Conservation (phyloP, 2,113 vertebrate genomes). For the Dicentrarchus labrax region DNA sequence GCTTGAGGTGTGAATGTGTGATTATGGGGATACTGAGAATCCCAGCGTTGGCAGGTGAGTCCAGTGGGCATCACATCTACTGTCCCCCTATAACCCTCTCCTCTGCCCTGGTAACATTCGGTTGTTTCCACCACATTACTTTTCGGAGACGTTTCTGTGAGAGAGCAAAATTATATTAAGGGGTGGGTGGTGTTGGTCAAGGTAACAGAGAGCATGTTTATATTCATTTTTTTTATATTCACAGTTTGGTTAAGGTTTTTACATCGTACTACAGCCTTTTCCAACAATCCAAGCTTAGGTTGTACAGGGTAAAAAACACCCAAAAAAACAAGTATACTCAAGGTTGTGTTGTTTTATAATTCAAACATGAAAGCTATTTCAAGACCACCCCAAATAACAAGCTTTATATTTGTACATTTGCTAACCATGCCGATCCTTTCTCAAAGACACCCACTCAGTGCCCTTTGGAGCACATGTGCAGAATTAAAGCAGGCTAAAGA, state of each 20-base stretch:
- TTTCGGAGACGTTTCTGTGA: conserved; percentile 70
- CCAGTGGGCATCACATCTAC: conserved; percentile 89
- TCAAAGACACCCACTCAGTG: background rate
- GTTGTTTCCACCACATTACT: conserved; percentile 81
- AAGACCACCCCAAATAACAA: background rate
- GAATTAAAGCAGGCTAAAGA: background rate
- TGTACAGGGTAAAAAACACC: background rate
- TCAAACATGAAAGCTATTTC: background rate
- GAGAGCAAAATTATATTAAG: conserved; percentile 4
- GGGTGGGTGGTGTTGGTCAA: background rate
- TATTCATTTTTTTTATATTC: background rate
- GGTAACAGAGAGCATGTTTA: background rate
- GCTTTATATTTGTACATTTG: background rate
- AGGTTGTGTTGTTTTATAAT: background rate
- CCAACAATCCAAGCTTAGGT: background rate
- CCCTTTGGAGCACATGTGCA: background rate
- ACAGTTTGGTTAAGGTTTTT: background rate
- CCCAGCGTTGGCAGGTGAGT: conserved; percentile 93
- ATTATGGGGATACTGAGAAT: conserved; percentile 94
- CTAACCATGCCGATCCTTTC: background rate
- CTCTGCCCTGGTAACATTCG: conserved; percentile 88
- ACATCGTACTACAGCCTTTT: background rate
- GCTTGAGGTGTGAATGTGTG: conserved; percentile 92
- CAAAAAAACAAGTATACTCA: background rate
- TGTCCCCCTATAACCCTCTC: conserved; percentile 91